Conservation (phyloP, 30 jellyfish, hydroid and myxozoan species). For the Rhopilema esculentum region DNA sequence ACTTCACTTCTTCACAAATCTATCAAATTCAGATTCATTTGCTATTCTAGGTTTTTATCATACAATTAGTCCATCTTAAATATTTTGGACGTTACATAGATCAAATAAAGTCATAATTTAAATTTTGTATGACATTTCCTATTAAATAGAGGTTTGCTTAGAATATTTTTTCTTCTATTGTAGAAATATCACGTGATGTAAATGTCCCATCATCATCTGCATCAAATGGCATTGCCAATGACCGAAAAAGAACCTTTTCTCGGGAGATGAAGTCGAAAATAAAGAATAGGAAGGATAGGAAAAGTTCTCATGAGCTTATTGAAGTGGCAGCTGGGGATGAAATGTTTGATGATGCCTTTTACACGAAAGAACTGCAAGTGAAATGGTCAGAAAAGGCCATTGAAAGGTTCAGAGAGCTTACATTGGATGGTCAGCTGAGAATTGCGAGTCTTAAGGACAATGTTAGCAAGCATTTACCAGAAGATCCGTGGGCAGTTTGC, state of each 20-base stretch:
- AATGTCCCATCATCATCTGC: conserved; percentile 29
- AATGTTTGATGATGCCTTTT: conserved; percentile 10
- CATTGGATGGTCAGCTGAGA: conserved; percentile 71
- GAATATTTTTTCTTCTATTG: too few relatives aligned
- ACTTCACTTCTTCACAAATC: too few relatives aligned
- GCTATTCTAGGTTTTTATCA: too few relatives aligned
- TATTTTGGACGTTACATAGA: too few relatives aligned
- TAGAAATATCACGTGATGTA: conserved; percentile 53
- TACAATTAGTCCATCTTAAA: too few relatives aligned
- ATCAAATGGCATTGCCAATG: conserved; percentile 5
- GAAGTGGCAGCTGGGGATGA: conserved; percentile 80
- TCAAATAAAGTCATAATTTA: too few relatives aligned
- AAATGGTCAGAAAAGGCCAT: conserved; percentile 63
- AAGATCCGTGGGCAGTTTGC: conserved; percentile 75
- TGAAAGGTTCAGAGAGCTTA: conserved; percentile 44
- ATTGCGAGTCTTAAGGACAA: conserved; percentile 74
- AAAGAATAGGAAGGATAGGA: not conserved
- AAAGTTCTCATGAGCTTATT: not conserved
- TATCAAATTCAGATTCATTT: too few relatives aligned
- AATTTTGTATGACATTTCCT: too few relatives aligned
- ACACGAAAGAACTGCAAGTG: conserved; percentile 1
- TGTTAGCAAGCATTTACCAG: conserved; percentile 22
- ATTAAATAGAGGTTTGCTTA: too few relatives aligned
- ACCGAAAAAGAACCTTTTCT: conserved; percentile 5
- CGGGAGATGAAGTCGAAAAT: not conserved